Percentiles rank a stretch among this genome's conserved stretches.
Evolutionary conservation across 2,797 vertebrate genomes (phyloP).

Genomic region (Pantherophis alleghaniensis): DNA sequence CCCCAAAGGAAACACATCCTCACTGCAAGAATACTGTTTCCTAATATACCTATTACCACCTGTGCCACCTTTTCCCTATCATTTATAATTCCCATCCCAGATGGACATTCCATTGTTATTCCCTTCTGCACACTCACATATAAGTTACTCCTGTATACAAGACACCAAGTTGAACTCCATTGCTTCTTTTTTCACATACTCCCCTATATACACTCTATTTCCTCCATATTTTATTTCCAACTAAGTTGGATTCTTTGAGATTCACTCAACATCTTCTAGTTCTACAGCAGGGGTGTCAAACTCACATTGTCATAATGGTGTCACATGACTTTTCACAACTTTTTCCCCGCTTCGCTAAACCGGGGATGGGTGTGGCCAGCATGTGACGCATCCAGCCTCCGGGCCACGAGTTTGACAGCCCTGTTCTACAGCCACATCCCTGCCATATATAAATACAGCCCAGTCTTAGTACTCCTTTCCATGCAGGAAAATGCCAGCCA

Average conservation of each 20-base stretch:
- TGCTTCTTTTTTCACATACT: background rate
- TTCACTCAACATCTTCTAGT: background rate
- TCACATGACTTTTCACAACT: too few species aligned
- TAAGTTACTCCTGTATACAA: background rate
- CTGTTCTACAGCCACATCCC: background rate
- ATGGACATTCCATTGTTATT: background rate
- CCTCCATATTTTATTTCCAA: background rate
- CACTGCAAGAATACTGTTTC: background rate
- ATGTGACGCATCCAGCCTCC: too few species aligned
- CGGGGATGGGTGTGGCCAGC: too few species aligned
- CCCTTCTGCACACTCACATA: background rate
- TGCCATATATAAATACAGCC: background rate
- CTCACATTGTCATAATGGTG: rapidly evolving
- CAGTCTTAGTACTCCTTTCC: background rate
- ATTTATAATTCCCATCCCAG: background rate
- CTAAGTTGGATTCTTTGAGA: background rate
- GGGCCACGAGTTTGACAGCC: too few species aligned
- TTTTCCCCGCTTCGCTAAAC: too few species aligned
- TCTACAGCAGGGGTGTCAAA: background rate
- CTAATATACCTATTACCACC: background rate
- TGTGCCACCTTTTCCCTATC: background rate
- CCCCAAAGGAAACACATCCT: background rate
- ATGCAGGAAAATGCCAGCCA: background rate
- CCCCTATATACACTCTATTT: background rate
- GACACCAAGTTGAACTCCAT: background rate